phyloP scores from a whole-genome alignment of 2,888 invertebrate genomes.

The Dolomedes plantarius region DNA sequence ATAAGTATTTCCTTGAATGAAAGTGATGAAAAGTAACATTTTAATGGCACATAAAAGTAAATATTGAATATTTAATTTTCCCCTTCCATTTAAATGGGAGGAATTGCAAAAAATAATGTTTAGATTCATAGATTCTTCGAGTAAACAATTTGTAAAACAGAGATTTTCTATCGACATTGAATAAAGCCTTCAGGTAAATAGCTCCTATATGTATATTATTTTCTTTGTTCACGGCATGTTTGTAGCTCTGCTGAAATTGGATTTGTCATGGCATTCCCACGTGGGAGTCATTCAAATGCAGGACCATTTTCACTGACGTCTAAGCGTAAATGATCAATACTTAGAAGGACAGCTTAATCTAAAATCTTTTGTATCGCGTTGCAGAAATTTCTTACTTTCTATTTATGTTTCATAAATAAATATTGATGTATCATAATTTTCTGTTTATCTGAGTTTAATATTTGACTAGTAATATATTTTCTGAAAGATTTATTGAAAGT shows the following conservation, averaged over 20 bases:
- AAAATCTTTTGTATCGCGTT: background rate
- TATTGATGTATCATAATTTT: no score
- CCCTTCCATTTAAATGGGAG: no score
- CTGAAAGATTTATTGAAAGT: no score
- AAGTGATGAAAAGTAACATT: no score
- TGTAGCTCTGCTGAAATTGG: background rate
- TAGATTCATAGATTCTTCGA: no score
- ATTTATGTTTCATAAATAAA: background rate
- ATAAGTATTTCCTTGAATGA: no score
- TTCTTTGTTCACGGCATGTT: background rate
- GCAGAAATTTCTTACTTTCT: background rate
- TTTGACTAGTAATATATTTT: no score
- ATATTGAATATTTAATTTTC: no score
- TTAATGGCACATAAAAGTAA: no score
- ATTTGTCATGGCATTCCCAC: background rate
- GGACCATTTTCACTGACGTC: background rate
- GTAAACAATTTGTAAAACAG: no score
- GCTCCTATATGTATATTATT: background rate
- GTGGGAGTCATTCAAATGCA: background rate
- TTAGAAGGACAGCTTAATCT: background rate
- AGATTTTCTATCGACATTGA: background rate
- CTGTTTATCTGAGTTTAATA: no score
- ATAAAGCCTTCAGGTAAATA: background rate
- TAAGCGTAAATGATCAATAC: background rate
- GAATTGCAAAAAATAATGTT: no score